phyloP scores from a whole-genome alignment of 2,113 vertebrate genomes.

The Mormyrus iriodes region DNA sequence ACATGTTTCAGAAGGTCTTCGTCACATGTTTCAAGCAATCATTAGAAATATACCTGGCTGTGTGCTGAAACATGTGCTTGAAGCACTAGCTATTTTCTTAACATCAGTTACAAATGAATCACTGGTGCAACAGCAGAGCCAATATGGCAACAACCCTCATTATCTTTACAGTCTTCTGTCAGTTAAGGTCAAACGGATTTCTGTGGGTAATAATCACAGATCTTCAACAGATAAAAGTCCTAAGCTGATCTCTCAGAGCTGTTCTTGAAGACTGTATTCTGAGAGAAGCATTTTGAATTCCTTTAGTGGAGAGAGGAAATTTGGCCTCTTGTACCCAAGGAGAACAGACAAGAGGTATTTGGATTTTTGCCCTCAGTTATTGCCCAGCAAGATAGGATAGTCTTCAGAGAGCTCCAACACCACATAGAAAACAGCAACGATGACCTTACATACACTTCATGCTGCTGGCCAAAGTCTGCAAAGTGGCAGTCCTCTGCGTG shows the following conservation, averaged over 20 bases:
- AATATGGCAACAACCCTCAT: neutral
- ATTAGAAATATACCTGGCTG: neutral
- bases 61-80: neutral
- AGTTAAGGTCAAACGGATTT: neutral
- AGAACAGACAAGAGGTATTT: neutral
- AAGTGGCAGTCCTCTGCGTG: slow-evolving; percentile 88
- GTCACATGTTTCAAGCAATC: neutral
- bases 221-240: neutral
- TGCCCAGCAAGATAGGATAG: neutral
- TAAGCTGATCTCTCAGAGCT: neutral
- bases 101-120: neutral
- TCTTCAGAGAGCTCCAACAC: neutral
- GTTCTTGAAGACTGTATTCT: neutral
- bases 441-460: slow-evolving; percentile 76
- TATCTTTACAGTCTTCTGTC: neutral
- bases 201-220: neutral
- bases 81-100: neutral
- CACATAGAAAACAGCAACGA: neutral
- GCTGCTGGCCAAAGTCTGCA: slow-evolving; percentile 83
- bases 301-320: neutral
- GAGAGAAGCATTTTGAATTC: neutral
- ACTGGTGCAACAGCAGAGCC: neutral
- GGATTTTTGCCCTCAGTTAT: neutral
- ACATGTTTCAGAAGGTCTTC: neutral
- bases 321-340: neutral